Conservation (phyloP, 2,113 vertebrate genomes). For the Vulpes ferrilata region DNA sequence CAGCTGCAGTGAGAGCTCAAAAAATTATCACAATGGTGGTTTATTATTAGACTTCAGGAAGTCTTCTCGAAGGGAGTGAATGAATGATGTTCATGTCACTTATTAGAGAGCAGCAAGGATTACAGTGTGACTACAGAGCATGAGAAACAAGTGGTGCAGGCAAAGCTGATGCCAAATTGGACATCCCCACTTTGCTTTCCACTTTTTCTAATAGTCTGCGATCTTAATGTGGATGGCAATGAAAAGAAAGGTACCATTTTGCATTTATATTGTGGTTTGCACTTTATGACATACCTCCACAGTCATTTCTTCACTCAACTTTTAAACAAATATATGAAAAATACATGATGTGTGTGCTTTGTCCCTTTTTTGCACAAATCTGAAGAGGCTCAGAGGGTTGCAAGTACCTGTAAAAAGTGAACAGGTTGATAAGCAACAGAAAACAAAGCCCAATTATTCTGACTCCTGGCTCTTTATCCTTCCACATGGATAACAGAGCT, state of each 20-base stretch:
- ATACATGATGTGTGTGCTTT: neutral
- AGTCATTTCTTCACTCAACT: neutral
- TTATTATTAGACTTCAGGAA: neutral
- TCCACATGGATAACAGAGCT: neutral
- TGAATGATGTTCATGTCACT: neutral
- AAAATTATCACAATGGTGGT: neutral
- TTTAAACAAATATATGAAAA: constrained; percentile 12
- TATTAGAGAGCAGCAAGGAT: neutral
- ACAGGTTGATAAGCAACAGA: neutral
- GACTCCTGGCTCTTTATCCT: neutral
- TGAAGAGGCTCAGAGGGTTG: neutral
- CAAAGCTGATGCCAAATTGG: neutral
- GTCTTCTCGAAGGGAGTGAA: neutral
- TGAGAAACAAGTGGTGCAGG: neutral
- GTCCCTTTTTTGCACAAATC: neutral
- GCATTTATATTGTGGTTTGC: neutral
- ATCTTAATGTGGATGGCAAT: neutral
- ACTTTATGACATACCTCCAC: neutral
- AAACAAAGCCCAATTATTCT: constrained; percentile 43
- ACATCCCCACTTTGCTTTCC: neutral
- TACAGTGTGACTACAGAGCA: neutral
- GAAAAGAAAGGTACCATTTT: neutral
- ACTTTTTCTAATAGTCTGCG: neutral
- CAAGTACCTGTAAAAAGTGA: neutral
- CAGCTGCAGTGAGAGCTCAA: neutral